These are phyloP conservation scores for Colaptes auratus DNA, from an alignment of 2,113 vertebrate species.

Conservation along the genomic window DNA sequence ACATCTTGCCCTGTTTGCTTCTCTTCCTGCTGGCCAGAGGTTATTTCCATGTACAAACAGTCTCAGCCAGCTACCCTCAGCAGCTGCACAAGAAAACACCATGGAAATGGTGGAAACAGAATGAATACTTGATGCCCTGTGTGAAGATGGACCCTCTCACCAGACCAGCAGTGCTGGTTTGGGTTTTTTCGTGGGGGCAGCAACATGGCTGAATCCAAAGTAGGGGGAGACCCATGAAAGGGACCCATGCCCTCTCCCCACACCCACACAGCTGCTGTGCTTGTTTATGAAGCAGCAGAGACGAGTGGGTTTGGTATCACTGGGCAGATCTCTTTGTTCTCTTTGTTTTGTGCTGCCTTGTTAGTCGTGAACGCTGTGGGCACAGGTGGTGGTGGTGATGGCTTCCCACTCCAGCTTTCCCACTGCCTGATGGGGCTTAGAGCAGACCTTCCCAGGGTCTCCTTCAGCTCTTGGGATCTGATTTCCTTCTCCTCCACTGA, in stretches of 20 bases:
- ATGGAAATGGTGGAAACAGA: neutral
- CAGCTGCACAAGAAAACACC: neutral
- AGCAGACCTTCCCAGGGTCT: neutral
- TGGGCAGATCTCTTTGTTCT: neutral
- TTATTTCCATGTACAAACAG: neutral
- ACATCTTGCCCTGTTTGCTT: neutral
- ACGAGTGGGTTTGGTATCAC: neutral
- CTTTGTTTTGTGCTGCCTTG: neutral
- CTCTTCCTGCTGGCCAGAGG: neutral
- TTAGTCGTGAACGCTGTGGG: rapidly evolving
- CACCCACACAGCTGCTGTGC: neutral
- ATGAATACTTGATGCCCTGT: neutral
- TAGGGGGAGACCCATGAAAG: neutral
- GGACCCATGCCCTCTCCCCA: neutral
- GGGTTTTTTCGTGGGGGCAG: neutral
- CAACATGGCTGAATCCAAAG: neutral
- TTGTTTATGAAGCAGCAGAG: neutral
- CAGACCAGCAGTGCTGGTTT: neutral
- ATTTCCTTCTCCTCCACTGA: neutral
- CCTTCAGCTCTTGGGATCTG: neutral
- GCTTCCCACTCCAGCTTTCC: neutral
- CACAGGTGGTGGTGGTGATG: neutral
- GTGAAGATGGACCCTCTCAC: neutral
- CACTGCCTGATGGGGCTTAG: neutral
- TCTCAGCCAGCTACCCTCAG: neutral